phyloP scores from a whole-genome alignment of 2,113 vertebrate species.

The Synodontis membranacea region DNA sequence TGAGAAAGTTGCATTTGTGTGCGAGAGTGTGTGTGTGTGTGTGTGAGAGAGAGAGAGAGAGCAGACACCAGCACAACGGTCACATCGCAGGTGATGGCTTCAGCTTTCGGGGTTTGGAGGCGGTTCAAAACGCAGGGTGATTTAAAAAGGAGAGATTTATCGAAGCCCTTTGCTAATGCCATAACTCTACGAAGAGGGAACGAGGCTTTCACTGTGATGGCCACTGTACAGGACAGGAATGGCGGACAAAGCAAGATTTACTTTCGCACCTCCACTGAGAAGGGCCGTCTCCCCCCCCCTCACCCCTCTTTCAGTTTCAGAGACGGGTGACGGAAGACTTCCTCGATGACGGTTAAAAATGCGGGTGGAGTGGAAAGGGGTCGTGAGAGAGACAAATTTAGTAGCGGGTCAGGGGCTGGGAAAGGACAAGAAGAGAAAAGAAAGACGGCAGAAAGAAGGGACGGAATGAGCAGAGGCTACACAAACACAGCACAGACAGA shows the following conservation, averaged over 20 bases:
- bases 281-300: conserved; percentile 28
- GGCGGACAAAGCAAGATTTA: conserved; percentile 49
- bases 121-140: background rate
- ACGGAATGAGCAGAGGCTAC: conserved; percentile 61
- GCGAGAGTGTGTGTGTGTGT: conserved; percentile 12
- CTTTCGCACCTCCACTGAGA: conserved; percentile 37
- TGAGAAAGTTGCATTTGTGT: conserved; percentile 19
- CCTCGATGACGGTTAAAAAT: conserved; percentile 51
- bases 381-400: conserved; percentile 58
- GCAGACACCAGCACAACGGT: conserved; percentile 28
- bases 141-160: conserved; percentile 49
- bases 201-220: conserved; percentile 28
- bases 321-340: conserved; percentile 40
- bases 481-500: conserved; percentile 59
- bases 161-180: conserved; percentile 26
- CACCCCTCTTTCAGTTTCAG: conserved; percentile 33
- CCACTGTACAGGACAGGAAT: conserved; percentile 15
- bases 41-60: conserved; percentile 27
- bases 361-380: conserved; percentile 31
- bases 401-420: conserved; percentile 62
- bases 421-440: conserved; percentile 54
- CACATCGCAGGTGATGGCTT: conserved; percentile 33
- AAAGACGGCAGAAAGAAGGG: conserved; percentile 47
- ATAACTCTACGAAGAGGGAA: conserved; percentile 12
- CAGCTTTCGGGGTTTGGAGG: background rate